Evolutionary conservation across 2,113 vertebrate species (phyloP).

Genomic region (Pachypanchax playfairii): DNA sequence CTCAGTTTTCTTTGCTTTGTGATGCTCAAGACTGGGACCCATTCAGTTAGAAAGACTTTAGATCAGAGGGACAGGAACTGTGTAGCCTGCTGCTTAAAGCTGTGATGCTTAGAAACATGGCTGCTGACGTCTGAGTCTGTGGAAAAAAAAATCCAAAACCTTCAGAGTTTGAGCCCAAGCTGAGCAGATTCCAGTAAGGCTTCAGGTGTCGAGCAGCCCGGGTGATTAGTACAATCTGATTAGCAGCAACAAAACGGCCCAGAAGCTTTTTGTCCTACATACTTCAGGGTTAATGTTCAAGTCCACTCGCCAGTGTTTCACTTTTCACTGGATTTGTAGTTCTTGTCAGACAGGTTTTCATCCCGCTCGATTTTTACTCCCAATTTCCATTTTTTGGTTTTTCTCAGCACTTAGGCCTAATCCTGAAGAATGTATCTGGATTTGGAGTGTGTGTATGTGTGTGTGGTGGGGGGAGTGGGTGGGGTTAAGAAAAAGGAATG

Average conservation of each 20-base stretch:
- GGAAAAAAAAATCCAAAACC: too few relatives aligned
- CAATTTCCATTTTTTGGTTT: conserved; percentile 42
- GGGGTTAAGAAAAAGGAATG: too few relatives aligned
- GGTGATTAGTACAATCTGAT: conserved; percentile 53
- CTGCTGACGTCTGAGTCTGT: too few relatives aligned
- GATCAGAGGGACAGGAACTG: too few relatives aligned
- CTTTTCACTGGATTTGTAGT: conserved; percentile 28
- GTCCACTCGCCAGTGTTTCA: not conserved
- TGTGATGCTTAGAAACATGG: too few relatives aligned
- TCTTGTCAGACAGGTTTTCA: conserved; percentile 44
- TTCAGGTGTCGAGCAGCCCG: conserved; percentile 33
- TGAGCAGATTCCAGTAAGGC: conserved; percentile 16
- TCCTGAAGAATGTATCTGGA: conserved; percentile 70
- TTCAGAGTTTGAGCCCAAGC: conserved; percentile 19
- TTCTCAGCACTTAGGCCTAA: conserved; percentile 60
- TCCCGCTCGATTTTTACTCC: conserved; percentile 20
- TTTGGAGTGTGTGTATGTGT: conserved; percentile 44
- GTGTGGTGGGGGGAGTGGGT: too few relatives aligned
- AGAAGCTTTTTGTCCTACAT: conserved; percentile 5
- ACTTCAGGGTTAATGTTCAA: conserved; percentile 10
- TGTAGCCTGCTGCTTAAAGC: too few relatives aligned
- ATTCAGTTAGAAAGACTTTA: too few relatives aligned
- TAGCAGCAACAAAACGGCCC: conserved; percentile 40
- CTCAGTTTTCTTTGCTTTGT: too few relatives aligned
- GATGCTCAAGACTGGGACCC: too few relatives aligned